Evolutionary conservation across 2,888 invertebrate species (phyloP).

Genomic region (Macaria liturata): DNA sequence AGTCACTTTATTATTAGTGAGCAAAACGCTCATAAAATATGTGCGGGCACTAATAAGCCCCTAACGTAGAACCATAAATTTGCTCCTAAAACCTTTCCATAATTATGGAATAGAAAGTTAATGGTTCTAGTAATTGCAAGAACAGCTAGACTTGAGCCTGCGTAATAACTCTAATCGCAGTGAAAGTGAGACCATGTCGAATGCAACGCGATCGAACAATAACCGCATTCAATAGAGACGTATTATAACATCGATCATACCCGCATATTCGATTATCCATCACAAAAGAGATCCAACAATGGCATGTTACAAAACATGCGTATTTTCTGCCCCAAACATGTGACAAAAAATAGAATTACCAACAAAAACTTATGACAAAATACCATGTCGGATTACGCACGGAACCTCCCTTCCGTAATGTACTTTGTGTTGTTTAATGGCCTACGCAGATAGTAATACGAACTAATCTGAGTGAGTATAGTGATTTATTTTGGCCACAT

Average conservation of each 20-base stretch:
- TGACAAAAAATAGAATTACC: slow-evolving; percentile 58
- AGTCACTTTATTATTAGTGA: no score
- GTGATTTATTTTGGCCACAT: slow-evolving; percentile 49
- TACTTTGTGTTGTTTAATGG: slow-evolving; percentile 55
- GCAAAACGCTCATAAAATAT: no score
- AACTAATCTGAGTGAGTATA: slow-evolving; percentile 41
- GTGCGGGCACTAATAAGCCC: no score
- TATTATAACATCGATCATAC: slow-evolving; percentile 62
- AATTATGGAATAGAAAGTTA: slow-evolving; percentile 5
- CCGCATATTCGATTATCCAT: slow-evolving; percentile 70
- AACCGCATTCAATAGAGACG: slow-evolving; percentile 37
- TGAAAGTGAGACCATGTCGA: slow-evolving; percentile 13
- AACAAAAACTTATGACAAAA: slow-evolving; percentile 64
- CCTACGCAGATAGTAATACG: slow-evolving; percentile 47
- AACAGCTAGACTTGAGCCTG: neutral
- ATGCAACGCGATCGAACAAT: slow-evolving; percentile 27
- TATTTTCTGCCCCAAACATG: slow-evolving; percentile 58
- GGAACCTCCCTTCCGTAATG: slow-evolving; percentile 47
- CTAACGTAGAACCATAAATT: no score
- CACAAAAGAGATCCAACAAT: slow-evolving; percentile 67
- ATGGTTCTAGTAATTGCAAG: neutral
- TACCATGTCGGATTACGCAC: slow-evolving; percentile 60
- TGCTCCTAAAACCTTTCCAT: neutral
- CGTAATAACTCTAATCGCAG: slow-evolving; percentile 7
- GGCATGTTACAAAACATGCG: slow-evolving; percentile 65